These are phyloP conservation scores for Popillia japonica DNA, from an alignment of 1,140 invertebrate species.

Conservation along the genomic window DNA sequence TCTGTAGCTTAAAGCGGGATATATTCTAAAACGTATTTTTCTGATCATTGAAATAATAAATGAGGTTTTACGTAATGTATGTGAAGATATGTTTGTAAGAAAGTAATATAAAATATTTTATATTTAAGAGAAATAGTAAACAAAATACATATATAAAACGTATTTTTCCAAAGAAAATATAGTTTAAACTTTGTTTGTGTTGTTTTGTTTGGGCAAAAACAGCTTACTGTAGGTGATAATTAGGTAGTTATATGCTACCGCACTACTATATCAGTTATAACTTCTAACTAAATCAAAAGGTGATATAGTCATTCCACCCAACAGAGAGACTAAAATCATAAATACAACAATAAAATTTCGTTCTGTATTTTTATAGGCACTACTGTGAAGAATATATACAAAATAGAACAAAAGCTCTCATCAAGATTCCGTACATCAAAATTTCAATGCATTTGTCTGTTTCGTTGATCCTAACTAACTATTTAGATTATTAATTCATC, in stretches of 20 bases:
- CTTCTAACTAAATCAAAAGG: no score
- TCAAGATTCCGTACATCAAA: slow-evolving; percentile 41
- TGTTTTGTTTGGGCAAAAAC: no score
- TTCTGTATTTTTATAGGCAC: neutral
- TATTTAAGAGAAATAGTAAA: no score
- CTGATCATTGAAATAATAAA: neutral
- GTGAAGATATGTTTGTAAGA: neutral
- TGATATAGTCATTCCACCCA: no score
- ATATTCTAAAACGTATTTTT: neutral
- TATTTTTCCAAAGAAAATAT: no score
- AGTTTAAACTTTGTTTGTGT: no score
- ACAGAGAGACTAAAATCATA: neutral
- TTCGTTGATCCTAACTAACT: slow-evolving; percentile 41
- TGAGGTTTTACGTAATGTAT: neutral
- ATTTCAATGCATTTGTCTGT: slow-evolving; percentile 50
- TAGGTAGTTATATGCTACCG: no score
- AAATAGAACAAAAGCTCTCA: slow-evolving; percentile 29
- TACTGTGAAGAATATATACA: neutral
- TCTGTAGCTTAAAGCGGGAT: neutral
- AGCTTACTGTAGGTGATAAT: no score
- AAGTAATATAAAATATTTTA: no score
- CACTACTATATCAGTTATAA: no score
- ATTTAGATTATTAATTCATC: slow-evolving; percentile 51
- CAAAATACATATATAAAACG: no score
- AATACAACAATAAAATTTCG: neutral